Percentiles rank a stretch among this genome's conserved stretches.
These are phyloP conservation scores for Thaumatotibia leucotreta DNA, from an alignment of 1,140 invertebrate species.

Conservation along the genomic window DNA sequence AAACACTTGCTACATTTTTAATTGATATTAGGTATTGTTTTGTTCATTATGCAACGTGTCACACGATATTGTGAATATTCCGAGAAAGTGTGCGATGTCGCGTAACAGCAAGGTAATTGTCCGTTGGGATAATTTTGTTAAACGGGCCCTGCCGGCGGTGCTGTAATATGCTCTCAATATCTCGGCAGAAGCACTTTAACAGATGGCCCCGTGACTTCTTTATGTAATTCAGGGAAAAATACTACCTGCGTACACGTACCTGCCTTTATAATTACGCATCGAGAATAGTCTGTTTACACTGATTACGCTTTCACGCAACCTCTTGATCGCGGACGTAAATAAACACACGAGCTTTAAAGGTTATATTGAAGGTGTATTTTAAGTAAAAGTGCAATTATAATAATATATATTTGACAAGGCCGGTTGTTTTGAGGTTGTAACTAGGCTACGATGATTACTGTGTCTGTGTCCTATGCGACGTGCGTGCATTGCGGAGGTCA, in stretches of 20 bases:
- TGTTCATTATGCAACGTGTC: constrained; percentile 39
- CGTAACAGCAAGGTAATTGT: constrained; percentile 30
- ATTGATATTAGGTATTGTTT: constrained; percentile 25
- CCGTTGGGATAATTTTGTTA: constrained; percentile 25
- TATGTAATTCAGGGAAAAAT: background rate
- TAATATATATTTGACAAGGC: constrained; percentile 8
- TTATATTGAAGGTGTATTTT: background rate
- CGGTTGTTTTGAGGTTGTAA: constrained; percentile 11
- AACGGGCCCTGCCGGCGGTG: constrained; percentile 13
- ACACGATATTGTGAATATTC: constrained; percentile 30
- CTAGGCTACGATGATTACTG: constrained; percentile 19
- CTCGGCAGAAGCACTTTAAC: constrained; percentile 1
- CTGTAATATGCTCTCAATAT: constrained; percentile 8
- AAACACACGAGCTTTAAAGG: background rate
- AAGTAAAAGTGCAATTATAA: background rate
- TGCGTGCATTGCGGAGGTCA: constrained; percentile 15
- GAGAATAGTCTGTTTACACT: background rate
- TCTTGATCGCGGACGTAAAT: background rate
- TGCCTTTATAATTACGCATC: background rate
- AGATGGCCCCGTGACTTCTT: background rate
- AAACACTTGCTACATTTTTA: background rate
- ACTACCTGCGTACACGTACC: background rate
- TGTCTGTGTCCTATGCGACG: background rate
- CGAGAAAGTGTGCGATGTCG: constrained; percentile 35
- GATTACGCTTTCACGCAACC: background rate